These are phyloP conservation scores for Paraplagusia blochii DNA, from an alignment of 2,113 vertebrate genomes.

Conservation along the genomic window DNA sequence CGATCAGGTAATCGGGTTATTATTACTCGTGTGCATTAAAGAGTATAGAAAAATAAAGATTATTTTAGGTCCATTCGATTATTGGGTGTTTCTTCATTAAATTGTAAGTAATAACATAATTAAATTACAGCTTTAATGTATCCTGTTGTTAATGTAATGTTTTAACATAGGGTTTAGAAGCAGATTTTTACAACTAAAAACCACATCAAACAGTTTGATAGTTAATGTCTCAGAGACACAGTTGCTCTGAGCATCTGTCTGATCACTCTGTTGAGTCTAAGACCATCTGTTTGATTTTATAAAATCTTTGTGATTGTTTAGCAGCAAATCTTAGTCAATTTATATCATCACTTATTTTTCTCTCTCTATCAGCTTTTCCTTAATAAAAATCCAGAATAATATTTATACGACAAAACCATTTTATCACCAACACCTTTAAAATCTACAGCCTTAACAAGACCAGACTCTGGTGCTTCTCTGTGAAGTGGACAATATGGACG, in stretches of 20 bases:
- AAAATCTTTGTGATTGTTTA: not conserved
- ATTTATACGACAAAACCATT: too few relatives aligned
- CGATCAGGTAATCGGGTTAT: not conserved
- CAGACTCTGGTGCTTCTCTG: slow-evolving; percentile 1
- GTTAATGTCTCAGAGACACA: not conserved
- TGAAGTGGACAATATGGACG: slow-evolving; percentile 79
- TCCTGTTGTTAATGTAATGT: too few relatives aligned
- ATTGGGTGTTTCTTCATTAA: too few relatives aligned
- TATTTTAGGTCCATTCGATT: too few relatives aligned
- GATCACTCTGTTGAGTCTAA: not conserved
- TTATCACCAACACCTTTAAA: too few relatives aligned
- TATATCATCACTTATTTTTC: too few relatives aligned
- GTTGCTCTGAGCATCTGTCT: not conserved
- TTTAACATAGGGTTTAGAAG: not conserved
- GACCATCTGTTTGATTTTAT: not conserved
- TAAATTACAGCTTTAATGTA: too few relatives aligned
- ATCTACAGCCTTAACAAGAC: too few relatives aligned
- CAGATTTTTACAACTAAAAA: not conserved
- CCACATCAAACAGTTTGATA: not conserved
- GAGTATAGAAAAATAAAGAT: too few relatives aligned
- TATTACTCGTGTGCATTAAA: not conserved
- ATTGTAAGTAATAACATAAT: too few relatives aligned
- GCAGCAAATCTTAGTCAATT: too few relatives aligned
- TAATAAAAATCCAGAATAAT: not conserved
- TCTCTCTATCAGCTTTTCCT: too few relatives aligned